Evolutionary conservation across 1,140 invertebrate species (phyloP), one percentile per base, ranked within the genome.

Genomic region (Mizuhopecten yessoensis): DNA sequence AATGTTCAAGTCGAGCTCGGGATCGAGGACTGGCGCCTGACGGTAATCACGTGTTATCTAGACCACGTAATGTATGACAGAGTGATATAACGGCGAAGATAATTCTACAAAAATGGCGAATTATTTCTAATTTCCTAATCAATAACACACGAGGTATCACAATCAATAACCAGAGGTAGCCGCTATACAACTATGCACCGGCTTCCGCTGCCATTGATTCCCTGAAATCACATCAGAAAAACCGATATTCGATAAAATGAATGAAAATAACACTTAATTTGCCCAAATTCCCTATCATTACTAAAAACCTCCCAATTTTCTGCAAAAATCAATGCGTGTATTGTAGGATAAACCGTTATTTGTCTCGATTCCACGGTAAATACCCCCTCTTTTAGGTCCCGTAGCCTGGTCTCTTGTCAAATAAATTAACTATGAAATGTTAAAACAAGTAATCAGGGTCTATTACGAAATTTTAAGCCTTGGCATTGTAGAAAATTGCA

Each of bases 401-500:
- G 57, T 75, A 29, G 57, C 57, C 57, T 29, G 57, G 57, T 90
- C 87, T 93, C 93, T 93, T 94, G 94, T 94, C 94, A 94, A 92
- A 95, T 95, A 95, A 94, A 95, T 94, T 94, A 94, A 94, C 92
- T 93, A 92, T 91, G 91, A 90, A 93, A 93, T 90, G 91, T 92
- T 94, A 93, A 92, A 94, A 94, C 91, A 89, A 92, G 93, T 94
- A 94, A 94, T 94, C 94, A 95, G 49, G 90, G 45, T 42, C 92
- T 93, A 95, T 95, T 95, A 95, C 94, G 94, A 95, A 95, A 95
- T 94, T 94, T 95, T 92, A 94, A 93, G 93, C 93, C 90, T 91
- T 90, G 92, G 90, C 92, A 89, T 92, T 91, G 91, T 89, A 87
- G 91, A 92, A 94, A 94, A 95, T 95, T 95, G 93, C 90, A 92